Evolutionary conservation across 2,797 vertebrate species (phyloP).

Genomic region (Karalla daura): DNA sequence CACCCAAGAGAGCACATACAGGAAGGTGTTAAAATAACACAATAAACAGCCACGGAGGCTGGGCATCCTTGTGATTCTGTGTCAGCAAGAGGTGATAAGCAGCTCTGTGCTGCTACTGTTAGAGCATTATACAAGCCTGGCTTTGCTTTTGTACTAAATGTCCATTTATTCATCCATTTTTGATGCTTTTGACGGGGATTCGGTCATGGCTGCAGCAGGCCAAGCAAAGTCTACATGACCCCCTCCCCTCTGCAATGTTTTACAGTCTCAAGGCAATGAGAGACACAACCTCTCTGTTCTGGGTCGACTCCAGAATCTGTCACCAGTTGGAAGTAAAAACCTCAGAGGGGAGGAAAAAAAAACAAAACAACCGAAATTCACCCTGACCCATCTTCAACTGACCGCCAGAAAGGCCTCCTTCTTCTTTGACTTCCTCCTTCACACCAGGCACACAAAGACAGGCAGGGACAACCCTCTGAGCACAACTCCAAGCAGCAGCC

Average conservation of each 20-base stretch:
- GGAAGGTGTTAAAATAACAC: slow-evolving; percentile 74
- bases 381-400: not conserved
- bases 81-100: slow-evolving; percentile 34
- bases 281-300: slow-evolving; percentile 1
- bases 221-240: not conserved
- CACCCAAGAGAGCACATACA: slow-evolving; percentile 50
- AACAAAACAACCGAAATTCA: not conserved
- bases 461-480: not conserved
- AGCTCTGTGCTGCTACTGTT: slow-evolving; percentile 28
- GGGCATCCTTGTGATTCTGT: slow-evolving; percentile 17
- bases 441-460: not conserved
- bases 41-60: slow-evolving; percentile 23
- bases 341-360: no score
- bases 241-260: not conserved
- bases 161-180: no score
- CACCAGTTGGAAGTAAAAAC: not conserved
- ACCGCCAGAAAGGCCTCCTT: not conserved
- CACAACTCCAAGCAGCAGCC: not conserved
- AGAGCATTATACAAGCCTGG: slow-evolving; percentile 24
- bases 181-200: no score
- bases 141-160: slow-evolving; percentile 7
- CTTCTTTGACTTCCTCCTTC: not conserved
- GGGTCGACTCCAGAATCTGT: not conserved
- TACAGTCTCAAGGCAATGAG: not conserved
- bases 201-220: no score